Conservation (phyloP, 2,888 invertebrate genomes). For the Diadegma fenestrale region DNA sequence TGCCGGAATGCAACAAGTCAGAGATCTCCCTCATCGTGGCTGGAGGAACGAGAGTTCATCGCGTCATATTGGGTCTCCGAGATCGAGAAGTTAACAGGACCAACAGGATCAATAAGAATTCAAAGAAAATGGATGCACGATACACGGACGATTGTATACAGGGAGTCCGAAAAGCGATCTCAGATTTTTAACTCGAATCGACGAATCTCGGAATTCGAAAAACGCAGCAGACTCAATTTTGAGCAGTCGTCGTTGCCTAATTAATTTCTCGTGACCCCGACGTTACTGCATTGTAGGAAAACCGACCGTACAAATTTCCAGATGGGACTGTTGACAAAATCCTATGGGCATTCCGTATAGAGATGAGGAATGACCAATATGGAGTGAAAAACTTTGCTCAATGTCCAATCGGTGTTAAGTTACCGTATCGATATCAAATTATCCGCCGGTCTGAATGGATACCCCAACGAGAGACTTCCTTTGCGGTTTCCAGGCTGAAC, state of each 20-base stretch:
- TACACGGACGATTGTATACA: background rate
- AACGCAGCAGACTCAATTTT: too few relatives aligned
- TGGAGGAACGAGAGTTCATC: background rate
- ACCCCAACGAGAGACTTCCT: slow-evolving; percentile 75
- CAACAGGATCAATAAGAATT: slow-evolving; percentile 4
- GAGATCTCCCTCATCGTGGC: background rate
- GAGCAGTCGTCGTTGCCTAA: too few relatives aligned
- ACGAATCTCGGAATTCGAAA: background rate
- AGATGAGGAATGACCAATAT: background rate
- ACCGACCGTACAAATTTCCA: too few relatives aligned
- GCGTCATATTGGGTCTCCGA: slow-evolving; percentile 39
- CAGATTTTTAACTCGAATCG: background rate
- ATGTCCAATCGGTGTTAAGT: slow-evolving; percentile 76
- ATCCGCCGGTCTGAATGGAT: slow-evolving; percentile 84
- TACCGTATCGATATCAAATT: slow-evolving; percentile 84
- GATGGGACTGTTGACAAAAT: background rate
- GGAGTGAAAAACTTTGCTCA: slow-evolving; percentile 72
- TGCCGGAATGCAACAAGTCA: background rate
- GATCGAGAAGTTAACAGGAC: slow-evolving; percentile 11
- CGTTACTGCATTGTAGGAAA: too few relatives aligned
- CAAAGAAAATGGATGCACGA: background rate
- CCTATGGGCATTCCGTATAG: background rate
- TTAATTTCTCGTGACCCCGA: too few relatives aligned
- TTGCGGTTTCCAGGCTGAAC: slow-evolving; percentile 71
- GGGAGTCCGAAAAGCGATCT: background rate